Evolutionary conservation across 1,140 invertebrate genomes (phyloP), one percentile per base, ranked within the genome.

Genomic region (Drosophila arizonae): DNA sequence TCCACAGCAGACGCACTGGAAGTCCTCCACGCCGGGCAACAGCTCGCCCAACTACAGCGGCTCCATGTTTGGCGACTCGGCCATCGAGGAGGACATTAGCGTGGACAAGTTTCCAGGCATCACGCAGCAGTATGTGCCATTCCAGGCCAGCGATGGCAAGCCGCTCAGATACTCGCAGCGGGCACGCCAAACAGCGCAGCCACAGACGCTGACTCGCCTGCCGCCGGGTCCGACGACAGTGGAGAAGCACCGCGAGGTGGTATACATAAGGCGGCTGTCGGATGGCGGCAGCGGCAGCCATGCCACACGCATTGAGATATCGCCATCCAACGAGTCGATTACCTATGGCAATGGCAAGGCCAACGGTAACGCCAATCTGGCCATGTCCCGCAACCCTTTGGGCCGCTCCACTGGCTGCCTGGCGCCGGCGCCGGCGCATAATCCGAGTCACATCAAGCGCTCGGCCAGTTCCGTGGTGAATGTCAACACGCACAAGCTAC

Each of bases 41-140:
- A 92, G 86, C 50, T 92, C 91, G 6, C 91, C 91, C 45, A 92
- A 92, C 66, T 92, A 92, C 55, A 92, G 91, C 45, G 91, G 91
- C 24, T 92, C 91, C 15, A 90, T 92, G 76, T 92, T 92, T 26
- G 91, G 90, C 8, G 91, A 92, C 66, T 92, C 91, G 21, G 91
- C 91, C 45, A 92, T 92, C 13, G 91, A 92, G 57, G 91, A 92
- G 56, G 91, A 92, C 52, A 90, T 92, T 9, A 92, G 91, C 54
- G 90, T 91, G 43, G 91, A 90, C 55, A 92, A 91, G 75, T 92
- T 90, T 71, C 89, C 90, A 0, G 88, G 82, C 28, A 79, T 87
- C 11, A 77, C 85, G 13, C 82, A 81, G 30, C 90, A 90, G 66
- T 91, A 90, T 21, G 76, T 88, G 74, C 82, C 87, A 75, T 90